These are phyloP conservation scores for Meganola albula DNA, from an alignment of 2,888 invertebrate species.

Conservation along the genomic window DNA sequence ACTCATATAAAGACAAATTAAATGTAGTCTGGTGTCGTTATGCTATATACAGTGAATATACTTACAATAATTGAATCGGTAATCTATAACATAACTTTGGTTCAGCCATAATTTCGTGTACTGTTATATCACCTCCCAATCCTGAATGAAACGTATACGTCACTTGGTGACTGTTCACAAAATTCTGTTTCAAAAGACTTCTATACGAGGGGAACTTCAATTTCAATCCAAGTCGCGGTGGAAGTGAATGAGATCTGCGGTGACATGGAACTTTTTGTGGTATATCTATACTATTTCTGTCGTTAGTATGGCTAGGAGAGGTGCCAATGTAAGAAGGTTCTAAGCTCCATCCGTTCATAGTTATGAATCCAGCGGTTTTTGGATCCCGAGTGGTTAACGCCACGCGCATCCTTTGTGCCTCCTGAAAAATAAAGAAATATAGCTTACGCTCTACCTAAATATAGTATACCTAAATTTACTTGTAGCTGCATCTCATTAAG, in stretches of 20 bases:
- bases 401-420: slow-evolving; percentile 77
- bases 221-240: slow-evolving; percentile 88
- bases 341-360: slow-evolving; percentile 90
- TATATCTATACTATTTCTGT: slow-evolving; percentile 57
- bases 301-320: slow-evolving; percentile 81
- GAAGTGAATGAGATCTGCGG: slow-evolving; percentile 89
- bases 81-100: slow-evolving; percentile 89
- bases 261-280: slow-evolving; percentile 60
- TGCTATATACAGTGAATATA: too few relatives aligned
- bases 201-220: slow-evolving; percentile 89
- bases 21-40: too few relatives aligned
- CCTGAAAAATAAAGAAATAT: slow-evolving; percentile 49
- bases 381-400: slow-evolving; percentile 79
- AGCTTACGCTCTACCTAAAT: too few relatives aligned
- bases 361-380: slow-evolving; percentile 89
- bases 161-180: slow-evolving; percentile 84
- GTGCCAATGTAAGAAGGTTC: slow-evolving; percentile 85
- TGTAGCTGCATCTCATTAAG: too few relatives aligned
- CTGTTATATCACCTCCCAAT: slow-evolving; percentile 93
- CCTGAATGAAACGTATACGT: slow-evolving; percentile 94
- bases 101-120: slow-evolving; percentile 95
- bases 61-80: slow-evolving; percentile 93
- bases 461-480: too few relatives aligned
- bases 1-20: too few relatives aligned
- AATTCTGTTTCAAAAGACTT: slow-evolving; percentile 82